Base-by-base conservation (phyloP, 1,140 invertebrate species). In the Macrosteles quadrilineatus region DNA sequence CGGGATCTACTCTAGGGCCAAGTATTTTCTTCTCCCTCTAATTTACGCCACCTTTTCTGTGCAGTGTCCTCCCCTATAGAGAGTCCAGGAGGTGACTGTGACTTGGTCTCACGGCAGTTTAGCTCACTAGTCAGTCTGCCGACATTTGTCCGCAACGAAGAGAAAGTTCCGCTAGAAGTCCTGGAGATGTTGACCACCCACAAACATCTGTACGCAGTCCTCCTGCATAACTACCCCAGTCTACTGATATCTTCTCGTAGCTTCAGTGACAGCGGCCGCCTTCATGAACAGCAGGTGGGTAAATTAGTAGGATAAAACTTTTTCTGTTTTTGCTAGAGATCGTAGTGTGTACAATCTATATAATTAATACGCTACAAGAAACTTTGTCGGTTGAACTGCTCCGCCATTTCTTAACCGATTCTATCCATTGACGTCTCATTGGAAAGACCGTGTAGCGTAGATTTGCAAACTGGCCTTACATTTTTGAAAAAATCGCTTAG, bases 91-190 rank as follows among this genome's bases (percentile, higher is more conserved):
- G 50, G 53, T 9, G 55, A 27, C 19, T 27, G 11, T 6, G 53
- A 45, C 50, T 36, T 36, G 29, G n/a, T 31, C 23, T 53, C 23
- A 36, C 31, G 65, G 12, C 62, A 66, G 14, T 94, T 88, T 73
- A 90, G 87, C 72, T 94, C 92, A 12, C 81, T 95, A 70, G 87
- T 95, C 4, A 91, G 89, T 75, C 78, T 95, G 45, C 93, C 93
- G 0, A 95, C 93, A 0, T 95, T 90, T 73, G 85, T 95, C 36
- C 87, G 86, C 47, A 89, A 90, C 74, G 89, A 89, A 0, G 91
- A 93, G 77, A 88, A 86, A 68, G 76, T 77, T 0, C 72, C 73
- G 12, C 45, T 74, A 17, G 71, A 75, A 68, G 89, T 91, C 3
- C 80, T 92, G 62, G 90, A 92, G 76, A 78, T 89, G 43, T 81